Base-by-base conservation (phyloP, 1,140 invertebrate species). In the Ctenoplectra terminalis region DNA sequence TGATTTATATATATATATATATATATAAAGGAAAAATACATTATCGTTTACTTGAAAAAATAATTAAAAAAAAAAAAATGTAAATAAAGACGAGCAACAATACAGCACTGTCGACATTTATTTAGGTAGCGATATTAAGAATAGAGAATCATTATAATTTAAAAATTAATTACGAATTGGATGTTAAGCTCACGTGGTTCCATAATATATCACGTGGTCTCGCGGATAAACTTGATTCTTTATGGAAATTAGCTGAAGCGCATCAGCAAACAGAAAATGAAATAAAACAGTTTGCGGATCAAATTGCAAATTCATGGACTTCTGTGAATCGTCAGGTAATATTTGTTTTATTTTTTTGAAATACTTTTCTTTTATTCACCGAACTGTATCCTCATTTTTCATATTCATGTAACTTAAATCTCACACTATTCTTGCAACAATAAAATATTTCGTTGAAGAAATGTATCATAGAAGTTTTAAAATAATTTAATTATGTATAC, bases 221-320 rank as follows among this genome's bases (percentile, higher is more conserved):
- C 1, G 43, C 54, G 17, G 81, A 76, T 69, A 92, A 90, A 66
- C 73, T 92, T 8, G 56, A 90, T 26, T 88, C 89, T 5, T 75
- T 91, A 11, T 66, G 76, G 23, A 82, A 67, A 61, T 83, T 91
- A 63, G 64, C 86, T 20, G 74, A 87, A 31, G 74, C 74, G 15
- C 54, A 73, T 54, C 66, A 61, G 26, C 60, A 43, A 11, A 46
- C 75, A 1, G 81, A 26, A n/a, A 78, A 71, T 58, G 76, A 87
- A 34, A 81, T 86, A 54, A 91, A 89, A 66, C 63, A 86, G 26
- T 91, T 91, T 73, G 76, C 83, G 1, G 85, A 88, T 50, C 54
- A 87, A 15, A 76, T 91, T 75, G 66, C 75, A n/a, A n/a, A 48
- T 72, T 83, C 70, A 8, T 91, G 90, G 91, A 73, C 67, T 11